Percentiles rank a stretch among this genome's conserved stretches.
These are phyloP conservation scores for Phainopepla nitens DNA, from an alignment of 2,113 vertebrate genomes.

Conservation along the genomic window DNA sequence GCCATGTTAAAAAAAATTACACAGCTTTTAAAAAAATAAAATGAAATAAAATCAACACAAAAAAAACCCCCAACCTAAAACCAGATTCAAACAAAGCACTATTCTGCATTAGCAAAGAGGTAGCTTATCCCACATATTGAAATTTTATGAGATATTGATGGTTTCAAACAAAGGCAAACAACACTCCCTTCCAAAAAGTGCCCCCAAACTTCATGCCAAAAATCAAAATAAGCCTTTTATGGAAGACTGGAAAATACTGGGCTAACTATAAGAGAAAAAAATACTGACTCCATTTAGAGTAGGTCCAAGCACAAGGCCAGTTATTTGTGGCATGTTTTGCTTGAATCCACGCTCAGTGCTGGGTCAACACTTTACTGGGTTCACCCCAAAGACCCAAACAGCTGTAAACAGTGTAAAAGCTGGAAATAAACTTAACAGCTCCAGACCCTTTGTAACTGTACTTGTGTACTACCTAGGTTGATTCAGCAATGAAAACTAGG, in stretches of 20 bases:
- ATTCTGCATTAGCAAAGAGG: neutral
- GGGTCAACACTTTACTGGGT: neutral
- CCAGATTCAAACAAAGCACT: neutral
- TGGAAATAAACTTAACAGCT: neutral
- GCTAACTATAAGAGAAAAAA: neutral
- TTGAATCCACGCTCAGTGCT: neutral
- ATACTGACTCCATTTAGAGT: neutral
- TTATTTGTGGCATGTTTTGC: neutral
- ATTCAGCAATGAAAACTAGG: neutral
- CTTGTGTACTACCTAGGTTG: neutral
- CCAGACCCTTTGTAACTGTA: neutral
- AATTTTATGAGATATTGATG: neutral
- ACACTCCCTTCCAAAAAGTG: neutral
- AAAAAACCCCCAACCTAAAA: neutral
- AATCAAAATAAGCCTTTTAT: neutral
- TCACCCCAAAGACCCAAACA: neutral
- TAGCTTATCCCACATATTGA: neutral
- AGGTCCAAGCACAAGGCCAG: neutral
- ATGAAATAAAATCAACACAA: neutral
- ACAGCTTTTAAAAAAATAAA: neutral
- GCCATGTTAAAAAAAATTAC: neutral
- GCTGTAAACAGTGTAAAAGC: neutral
- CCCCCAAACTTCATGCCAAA: neutral
- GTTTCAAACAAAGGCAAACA: neutral
- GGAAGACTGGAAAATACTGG: neutral